A percentile compares a stretch with the other conserved stretches of the same genome.
Evolutionary conservation across 1,140 invertebrate species (phyloP).

Genomic region (Rhizoglyphus robini): DNA sequence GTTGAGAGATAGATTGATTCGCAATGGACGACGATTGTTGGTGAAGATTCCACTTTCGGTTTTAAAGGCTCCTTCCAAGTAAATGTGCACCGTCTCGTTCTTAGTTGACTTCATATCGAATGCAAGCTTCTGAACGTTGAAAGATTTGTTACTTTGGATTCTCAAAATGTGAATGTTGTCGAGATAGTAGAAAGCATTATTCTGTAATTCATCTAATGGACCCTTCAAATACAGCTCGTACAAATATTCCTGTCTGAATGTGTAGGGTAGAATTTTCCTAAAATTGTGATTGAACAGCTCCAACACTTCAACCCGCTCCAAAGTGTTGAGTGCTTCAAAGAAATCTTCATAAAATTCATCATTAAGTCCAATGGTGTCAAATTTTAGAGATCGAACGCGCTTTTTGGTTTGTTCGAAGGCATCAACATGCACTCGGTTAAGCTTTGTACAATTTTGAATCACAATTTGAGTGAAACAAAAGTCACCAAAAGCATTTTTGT

Average conservation of each 20-base stretch:
- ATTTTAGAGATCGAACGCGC: not conserved
- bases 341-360: not conserved
- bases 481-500: constrained; percentile 5
- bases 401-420: constrained; percentile 8
- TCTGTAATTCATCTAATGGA: constrained; percentile 5
- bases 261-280: not conserved
- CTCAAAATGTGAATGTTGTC: constrained; percentile 5
- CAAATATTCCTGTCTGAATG: constrained; percentile 7
- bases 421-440: not conserved
- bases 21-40: not conserved
- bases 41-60: constrained; percentile 12
- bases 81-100: constrained; percentile 11
- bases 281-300: constrained; percentile 11
- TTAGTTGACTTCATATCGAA: not conserved
- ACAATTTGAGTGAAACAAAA: constrained; percentile 10
- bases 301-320: constrained; percentile 3
- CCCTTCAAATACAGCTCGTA: not conserved
- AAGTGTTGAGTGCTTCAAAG: constrained; percentile 12
- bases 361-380: not conserved
- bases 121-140: not conserved
- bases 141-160: not conserved
- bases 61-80: constrained; percentile 6
- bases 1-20: constrained; percentile 13
- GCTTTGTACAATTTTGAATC: constrained; percentile 12
- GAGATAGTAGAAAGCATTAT: constrained; percentile 13